Conservation (phyloP, 2,888 invertebrate genomes). For the Augochlorella aurata region DNA sequence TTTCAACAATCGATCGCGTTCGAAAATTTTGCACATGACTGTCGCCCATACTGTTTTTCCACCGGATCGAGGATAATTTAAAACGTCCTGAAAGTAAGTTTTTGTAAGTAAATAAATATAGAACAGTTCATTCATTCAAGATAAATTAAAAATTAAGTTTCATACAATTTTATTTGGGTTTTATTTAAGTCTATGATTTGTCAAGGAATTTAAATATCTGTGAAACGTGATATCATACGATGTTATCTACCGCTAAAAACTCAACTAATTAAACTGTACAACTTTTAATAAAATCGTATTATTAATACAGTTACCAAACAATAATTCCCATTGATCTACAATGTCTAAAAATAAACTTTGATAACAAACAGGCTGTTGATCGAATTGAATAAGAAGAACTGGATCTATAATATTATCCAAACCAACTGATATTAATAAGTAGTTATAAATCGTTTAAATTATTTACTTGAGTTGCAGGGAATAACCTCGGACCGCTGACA, state of each 20-base stretch:
- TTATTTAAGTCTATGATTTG: too few relatives aligned
- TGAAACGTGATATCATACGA: background rate
- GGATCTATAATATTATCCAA: background rate
- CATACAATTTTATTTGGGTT: background rate
- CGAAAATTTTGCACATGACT: conserved; percentile 68
- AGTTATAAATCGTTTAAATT: background rate
- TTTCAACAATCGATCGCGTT: conserved; percentile 66
- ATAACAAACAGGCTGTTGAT: background rate
- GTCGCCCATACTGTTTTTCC: conserved; percentile 72
- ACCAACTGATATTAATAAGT: background rate
- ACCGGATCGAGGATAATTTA: conserved; percentile 72
- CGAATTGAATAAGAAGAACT: background rate
- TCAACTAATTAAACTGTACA: background rate
- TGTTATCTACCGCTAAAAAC: background rate
- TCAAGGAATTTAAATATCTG: too few relatives aligned
- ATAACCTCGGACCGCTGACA: conserved; percentile 68
- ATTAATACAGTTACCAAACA: background rate
- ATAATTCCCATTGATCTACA: background rate
- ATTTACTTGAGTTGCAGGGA: conserved; percentile 69
- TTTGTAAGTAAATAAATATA: background rate
- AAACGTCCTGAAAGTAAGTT: conserved; percentile 66
- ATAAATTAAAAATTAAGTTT: background rate
- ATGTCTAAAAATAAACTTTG: background rate
- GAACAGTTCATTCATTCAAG: too few relatives aligned
- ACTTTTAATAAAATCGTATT: background rate